Base-by-base conservation (phyloP, 2,113 vertebrate genomes). In the Trematomus loennbergii region DNA sequence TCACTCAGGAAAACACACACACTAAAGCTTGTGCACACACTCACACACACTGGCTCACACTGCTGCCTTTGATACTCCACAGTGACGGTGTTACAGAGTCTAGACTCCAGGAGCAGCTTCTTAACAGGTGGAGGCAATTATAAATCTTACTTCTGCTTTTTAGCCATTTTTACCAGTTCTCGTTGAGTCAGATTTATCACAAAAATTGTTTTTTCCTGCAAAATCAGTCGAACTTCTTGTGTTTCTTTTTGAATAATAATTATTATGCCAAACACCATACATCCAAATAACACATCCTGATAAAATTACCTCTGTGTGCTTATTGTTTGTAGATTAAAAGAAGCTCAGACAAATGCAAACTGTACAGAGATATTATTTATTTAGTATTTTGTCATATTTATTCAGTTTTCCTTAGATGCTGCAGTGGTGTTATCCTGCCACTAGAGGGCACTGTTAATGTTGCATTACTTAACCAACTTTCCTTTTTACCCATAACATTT, bases 1-100 rank as follows among this genome's bases (percentile, higher is more conserved):
- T 91, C 87, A 90, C 83, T 82, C 80, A 85, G 76, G 79, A 89
- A 90, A 91, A 89, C 90, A 93, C 86, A 88, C 85, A 90, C 82
- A 81, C 73, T 85, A 53, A 69, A 71, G 77, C 76, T 59, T 76
- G 75, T 69, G 65, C 86, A 79, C 84, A 89, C 83, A 79, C 60
- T 76, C 67, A 25, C 83, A 85, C 83, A 85, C 79, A 82, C 25
- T 48, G 54, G 74, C 67, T 25, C 83, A 85, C 79, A 82, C 25
- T 48, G 54, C 72, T 45, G 78, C 52, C 79, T 81, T 68, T 70
- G 69, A 81, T 75, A 29, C 22, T 50, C 67, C 13, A 55, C 33
- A 61, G 57, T 58, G 70, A 69, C 40, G 9, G 0, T 53, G 25
- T 64, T 20, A 45, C 46, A 54, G 17, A 11, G 25, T 64, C 43